Evolutionary conservation across 2,797 vertebrate species (phyloP), one percentile per base, ranked within the genome.

Genomic region (Peromyscus aztecus): DNA sequence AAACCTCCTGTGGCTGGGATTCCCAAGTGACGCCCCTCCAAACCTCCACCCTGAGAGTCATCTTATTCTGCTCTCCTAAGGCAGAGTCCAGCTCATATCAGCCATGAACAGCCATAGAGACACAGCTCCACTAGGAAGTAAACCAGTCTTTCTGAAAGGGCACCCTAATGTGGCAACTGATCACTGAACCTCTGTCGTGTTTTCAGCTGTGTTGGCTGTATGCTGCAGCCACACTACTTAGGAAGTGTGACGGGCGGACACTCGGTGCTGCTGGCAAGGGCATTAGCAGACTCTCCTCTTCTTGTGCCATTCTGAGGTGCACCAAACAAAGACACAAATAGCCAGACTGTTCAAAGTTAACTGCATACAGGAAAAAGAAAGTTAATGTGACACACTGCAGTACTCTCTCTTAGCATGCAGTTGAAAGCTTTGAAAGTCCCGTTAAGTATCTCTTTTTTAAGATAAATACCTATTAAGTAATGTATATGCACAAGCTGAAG

Each of bases 391-490:
- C 96, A 97, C 96, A 97, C 97, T 98, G 98, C 98, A 97, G 98
- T 97, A 97, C 98, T 98, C 98, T 98, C 98, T 98, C 97, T 98
- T 98, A 98, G 98, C 97, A 98, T 97, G 98, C 98, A 98, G 98
- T 99, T 98, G 98, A 93, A 98, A 98, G 99, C 98, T 98, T 98
- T 98, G 97, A 98, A 99, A 99, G 98, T 99, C 98, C 98, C 98
- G 94, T 99, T 99, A 98, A 98, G 98, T 98, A 98, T 99, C 99
- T 99, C 99, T 99, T 99, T 99, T 99, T 99, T 99, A 99, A 99
- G 99, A 99, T 99, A 99, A 99, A 99, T 99, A 99, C 99, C 99
- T 99, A 99, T 99, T 99, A 99, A 99, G 99, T 99, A 99, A 99
- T 99, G 99, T 99, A 99, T 99, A 99, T 99, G 99, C 99, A 99